Base-by-base conservation (phyloP, 2,113 vertebrate genomes). In the Erinaceus europaeus region DNA sequence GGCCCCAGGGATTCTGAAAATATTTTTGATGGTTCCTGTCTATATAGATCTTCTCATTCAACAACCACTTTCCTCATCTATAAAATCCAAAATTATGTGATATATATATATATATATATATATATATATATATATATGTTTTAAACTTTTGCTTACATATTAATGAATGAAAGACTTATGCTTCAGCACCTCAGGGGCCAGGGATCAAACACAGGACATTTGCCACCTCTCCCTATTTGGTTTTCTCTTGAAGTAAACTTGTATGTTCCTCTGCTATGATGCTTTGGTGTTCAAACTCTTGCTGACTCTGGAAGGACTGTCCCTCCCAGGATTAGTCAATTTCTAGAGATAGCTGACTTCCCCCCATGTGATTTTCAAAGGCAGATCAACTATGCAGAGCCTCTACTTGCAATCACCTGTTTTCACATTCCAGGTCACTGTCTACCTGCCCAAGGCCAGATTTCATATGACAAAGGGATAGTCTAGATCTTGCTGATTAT, bases 381-480 rank as follows among this genome's bases (percentile, higher is more conserved):
- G 36, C 17, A 78, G 42, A 34, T 4, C 18, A 10, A 18, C 42
- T 15, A 1, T 50, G 29, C 36, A 17, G 73, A 52, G n/a, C 59
- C n/a, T 9, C 0, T 1, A 21, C 3, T 2, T 48, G 10, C 11
- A 44, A 18, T 27, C 20, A 1, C 40, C 34, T 67, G 27, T 10
- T 50, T 42, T 57, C 78, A 34, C 32, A 12, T 23, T 40, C 42
- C 20, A 10, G 25, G 23, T 44, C 36, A 32, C 23, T 20, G 8
- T 3, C 14, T 36, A 67, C 44, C 50, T 46, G n/a, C 44, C 72
- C 40, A 21, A 27, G n/a, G 2, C n/a, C 55, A 46, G n/a, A 15
- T 13, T n/a, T 29, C 20, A n/a, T 23, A 44, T 11, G 50, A 38
- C 0, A 0, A 68, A 32, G 13, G 32, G 23, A 1, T 6, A 3